A percentile compares a stretch with the other conserved stretches of the same genome.
Evolutionary conservation across 1,140 invertebrate species (phyloP).

Genomic region (Gerris buenoi): DNA sequence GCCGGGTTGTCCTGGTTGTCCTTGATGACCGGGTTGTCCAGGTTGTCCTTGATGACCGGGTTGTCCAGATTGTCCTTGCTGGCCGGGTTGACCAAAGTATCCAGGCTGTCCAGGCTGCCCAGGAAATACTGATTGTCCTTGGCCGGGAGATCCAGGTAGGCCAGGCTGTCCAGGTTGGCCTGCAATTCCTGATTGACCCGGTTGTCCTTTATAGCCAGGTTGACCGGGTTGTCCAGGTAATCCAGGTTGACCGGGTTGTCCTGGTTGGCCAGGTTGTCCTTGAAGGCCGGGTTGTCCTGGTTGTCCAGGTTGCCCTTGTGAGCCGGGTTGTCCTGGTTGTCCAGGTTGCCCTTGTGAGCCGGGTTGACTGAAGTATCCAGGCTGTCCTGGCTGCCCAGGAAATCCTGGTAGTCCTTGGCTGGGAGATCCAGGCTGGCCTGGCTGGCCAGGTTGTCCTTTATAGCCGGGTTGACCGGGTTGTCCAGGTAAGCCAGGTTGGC

Average conservation of each 20-base stretch:
- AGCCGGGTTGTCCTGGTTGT: not conserved
- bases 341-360: not conserved
- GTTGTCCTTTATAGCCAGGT: not conserved
- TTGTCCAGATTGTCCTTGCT: not conserved
- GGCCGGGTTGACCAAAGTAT: not conserved
- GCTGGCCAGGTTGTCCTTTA: not conserved
- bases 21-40: not conserved
- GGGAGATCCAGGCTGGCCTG: not conserved
- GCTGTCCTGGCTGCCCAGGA: not conserved
- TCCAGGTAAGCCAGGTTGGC: too few species aligned
- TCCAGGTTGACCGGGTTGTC: not conserved
- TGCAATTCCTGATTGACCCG: not conserved
- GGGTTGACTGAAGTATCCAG: not conserved
- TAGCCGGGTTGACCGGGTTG: not conserved
- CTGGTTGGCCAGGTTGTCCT: constrained; percentile 7
- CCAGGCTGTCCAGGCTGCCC: constrained; percentile 12
- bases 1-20: not conserved
- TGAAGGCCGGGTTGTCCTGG: not conserved
- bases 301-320: not conserved
- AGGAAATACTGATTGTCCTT: constrained; percentile 14
- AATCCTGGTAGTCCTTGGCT: not conserved
- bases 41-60: not conserved
- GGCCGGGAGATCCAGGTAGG: constrained; percentile 12
- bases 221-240: not conserved
- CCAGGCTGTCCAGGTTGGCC: constrained; percentile 6